These are phyloP conservation scores for Leptinotarsa defecta DNA, from an alignment of 1,140 invertebrate species.

Conservation along the genomic window DNA sequence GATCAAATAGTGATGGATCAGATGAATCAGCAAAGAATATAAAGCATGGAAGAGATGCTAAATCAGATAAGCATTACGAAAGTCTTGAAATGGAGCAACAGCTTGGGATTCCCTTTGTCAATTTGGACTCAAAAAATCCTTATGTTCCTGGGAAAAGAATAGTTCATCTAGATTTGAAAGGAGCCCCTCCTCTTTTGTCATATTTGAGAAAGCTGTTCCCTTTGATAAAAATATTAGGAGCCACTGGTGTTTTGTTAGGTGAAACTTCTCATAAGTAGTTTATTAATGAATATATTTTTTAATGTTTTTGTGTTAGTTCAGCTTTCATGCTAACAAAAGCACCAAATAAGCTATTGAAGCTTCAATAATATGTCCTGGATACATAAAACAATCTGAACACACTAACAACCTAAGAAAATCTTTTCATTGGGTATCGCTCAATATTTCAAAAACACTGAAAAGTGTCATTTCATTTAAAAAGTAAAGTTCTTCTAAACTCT, in stretches of 20 bases:
- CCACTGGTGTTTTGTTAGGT: constrained; percentile 69
- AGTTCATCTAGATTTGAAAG: constrained; percentile 90
- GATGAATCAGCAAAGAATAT: constrained; percentile 1
- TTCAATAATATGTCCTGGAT: too few species aligned
- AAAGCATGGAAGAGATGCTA: constrained; percentile 16
- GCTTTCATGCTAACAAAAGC: too few species aligned
- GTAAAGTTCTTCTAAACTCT: too few species aligned
- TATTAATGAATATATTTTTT: background rate
- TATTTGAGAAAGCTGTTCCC: constrained; percentile 77
- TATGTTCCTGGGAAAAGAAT: constrained; percentile 59
- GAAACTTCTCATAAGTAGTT: constrained; percentile 20
- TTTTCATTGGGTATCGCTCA: too few species aligned
- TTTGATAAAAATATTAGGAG: constrained; percentile 75
- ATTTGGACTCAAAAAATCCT: constrained; percentile 47
- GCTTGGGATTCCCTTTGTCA: constrained; percentile 52
- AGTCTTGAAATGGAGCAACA: constrained; percentile 46
- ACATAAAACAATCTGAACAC: too few species aligned
- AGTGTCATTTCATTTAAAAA: too few species aligned
- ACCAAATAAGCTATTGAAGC: too few species aligned
- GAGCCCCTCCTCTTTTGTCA: constrained; percentile 78
- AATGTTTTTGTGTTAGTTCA: background rate
- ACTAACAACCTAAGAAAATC: too few species aligned
- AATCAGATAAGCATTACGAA: constrained; percentile 23
- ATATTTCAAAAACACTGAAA: too few species aligned
- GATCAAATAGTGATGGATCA: background rate